Conservation (phyloP, 2,888 invertebrate genomes). For the Eutolmus rufibarbis region DNA sequence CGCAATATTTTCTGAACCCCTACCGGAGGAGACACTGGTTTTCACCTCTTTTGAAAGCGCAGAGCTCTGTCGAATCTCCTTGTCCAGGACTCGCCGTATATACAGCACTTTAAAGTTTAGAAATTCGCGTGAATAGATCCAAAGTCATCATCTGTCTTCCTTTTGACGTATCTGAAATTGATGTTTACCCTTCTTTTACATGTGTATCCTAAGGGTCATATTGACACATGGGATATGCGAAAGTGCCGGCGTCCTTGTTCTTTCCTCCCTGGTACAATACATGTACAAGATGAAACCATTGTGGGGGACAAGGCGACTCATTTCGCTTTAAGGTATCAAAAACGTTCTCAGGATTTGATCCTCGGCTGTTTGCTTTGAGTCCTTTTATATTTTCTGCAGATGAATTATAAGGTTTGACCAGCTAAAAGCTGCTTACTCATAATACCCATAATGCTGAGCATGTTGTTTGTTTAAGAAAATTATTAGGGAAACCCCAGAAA, state of each 20-base stretch:
- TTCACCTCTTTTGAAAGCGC: conserved; percentile 12
- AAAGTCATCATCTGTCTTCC: conserved; percentile 45
- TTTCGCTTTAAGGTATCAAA: conserved; percentile 11
- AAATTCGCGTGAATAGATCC: conserved; percentile 46
- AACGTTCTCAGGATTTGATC: conserved; percentile 15
- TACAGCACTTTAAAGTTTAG: conserved; percentile 36
- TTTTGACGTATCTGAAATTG: conserved; percentile 47
- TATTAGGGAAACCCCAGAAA: conserved; percentile 9
- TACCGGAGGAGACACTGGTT: not conserved
- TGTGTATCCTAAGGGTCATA: conserved; percentile 48
- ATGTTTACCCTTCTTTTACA: conserved; percentile 48
- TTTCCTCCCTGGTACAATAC: not conserved
- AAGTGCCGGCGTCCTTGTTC: conserved; percentile 28
- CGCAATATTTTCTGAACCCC: not conserved
- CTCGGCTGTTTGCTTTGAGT: conserved; percentile 10
- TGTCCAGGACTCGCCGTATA: not conserved
- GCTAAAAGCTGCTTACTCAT: conserved; percentile 14
- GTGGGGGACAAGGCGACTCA: conserved; percentile 2
- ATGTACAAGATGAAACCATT: not conserved
- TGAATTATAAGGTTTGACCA: conserved; percentile 15
- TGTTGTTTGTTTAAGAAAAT: conserved; percentile 11
- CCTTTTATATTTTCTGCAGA: conserved; percentile 12
- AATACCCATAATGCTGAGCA: conserved; percentile 14
- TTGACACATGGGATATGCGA: conserved; percentile 45
- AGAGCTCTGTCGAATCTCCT: not conserved